Percentiles rank a stretch among this genome's conserved stretches.
Evolutionary conservation across 2,113 vertebrate species (phyloP).

Genomic region (Serilophus lunatus): DNA sequence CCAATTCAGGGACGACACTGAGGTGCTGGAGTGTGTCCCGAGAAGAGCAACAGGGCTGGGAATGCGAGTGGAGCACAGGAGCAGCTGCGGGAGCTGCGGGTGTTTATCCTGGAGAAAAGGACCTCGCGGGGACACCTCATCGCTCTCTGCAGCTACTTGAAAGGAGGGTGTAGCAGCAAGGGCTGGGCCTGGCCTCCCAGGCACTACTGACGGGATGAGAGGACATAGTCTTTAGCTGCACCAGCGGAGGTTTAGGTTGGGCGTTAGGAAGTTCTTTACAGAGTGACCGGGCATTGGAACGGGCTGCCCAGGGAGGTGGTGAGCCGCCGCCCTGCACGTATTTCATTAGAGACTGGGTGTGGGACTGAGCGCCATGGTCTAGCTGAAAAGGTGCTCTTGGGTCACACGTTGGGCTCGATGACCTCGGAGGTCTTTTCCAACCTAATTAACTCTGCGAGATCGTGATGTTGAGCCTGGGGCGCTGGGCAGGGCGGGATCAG

Average conservation of each 20-base stretch:
- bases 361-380: neutral
- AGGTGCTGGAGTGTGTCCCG: fast-evolving
- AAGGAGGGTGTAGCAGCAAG: neutral
- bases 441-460: no score
- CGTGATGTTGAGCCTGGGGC: neutral
- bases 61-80: neutral
- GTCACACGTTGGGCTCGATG: no score
- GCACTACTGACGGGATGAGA: neutral
- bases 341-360: neutral
- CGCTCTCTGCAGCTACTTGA: fast-evolving
- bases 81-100: neutral
- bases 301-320: no score
- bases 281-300: neutral
- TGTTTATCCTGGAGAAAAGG: neutral
- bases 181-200: neutral
- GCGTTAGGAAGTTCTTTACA: neutral
- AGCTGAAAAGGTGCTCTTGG: neutral
- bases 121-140: fast-evolving
- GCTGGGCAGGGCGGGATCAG: neutral
- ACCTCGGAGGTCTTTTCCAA: neutral
- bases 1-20: fast-evolving
- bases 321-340: no score
- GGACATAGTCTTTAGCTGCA: neutral
- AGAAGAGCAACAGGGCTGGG: fast-evolving
- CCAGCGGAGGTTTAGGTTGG: neutral